Base-by-base conservation (phyloP, 2,797 vertebrate genomes). In the Hyperoplus immaculatus region DNA sequence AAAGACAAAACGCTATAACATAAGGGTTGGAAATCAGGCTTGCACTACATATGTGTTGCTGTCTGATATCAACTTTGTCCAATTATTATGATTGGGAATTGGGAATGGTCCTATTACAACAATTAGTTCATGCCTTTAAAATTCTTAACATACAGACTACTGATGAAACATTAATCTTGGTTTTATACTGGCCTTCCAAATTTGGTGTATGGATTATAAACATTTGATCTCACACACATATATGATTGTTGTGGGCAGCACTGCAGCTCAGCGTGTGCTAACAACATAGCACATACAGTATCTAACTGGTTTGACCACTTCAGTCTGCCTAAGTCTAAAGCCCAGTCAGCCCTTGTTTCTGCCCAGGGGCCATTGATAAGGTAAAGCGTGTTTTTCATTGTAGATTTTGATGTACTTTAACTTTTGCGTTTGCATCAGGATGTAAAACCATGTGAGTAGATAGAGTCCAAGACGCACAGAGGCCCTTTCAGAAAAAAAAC, bases 401-500 rank as follows among this genome's bases (percentile, higher is more conserved):
- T 18, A 58, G 43, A 55, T 57, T 50, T 58, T 64, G 57, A 77
- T 36, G 69, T 42, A 49, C 36, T 58, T 60, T 57, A 21, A 21
- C 21, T 21, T 21, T 21, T 21, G 69, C 62, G n/a, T 58, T 59
- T 73, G 55, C 72, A 79, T 84, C 68, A 64, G 42, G 72, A 69
- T 75, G 49, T 38, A 51, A 59, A 39, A 59, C 53, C 59, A 53
- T 41, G 50, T 74, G 67, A 78, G 55, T 50, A 55, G 45, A 66
- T 36, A 21, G 39, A 60, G 53, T n/a, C 18, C 61, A 66, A n/a
- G 80, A 67, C 82, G 78, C 51, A 78, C 56, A 59, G 21, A 70
- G 21, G 46, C 36, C 50, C 73, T 80, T 77, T 83, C 43, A 83
- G 50, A 69, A 82, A 78, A 84, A 67, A 53, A 72, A 21, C 21